Percentiles rank a stretch among this genome's conserved stretches.
Evolutionary conservation across 2,113 vertebrate species (phyloP).

Genomic region (Saguinus imperator): DNA sequence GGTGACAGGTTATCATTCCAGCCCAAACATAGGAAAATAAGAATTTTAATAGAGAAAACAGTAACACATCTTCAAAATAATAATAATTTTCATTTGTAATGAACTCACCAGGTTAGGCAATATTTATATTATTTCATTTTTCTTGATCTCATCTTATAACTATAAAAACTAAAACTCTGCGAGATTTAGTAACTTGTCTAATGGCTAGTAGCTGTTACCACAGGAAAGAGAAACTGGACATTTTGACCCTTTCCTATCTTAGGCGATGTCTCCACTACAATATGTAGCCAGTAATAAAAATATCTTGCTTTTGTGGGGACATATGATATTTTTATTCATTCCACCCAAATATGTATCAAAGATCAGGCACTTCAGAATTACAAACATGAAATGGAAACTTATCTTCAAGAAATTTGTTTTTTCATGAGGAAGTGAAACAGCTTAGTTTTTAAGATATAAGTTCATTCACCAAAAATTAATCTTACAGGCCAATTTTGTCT

Average conservation of each 20-base stretch:
- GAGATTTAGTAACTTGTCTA: neutral
- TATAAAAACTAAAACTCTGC: neutral
- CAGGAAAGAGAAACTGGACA: neutral
- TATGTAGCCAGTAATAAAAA: neutral
- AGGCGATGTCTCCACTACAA: neutral
- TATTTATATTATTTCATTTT: slow-evolving; percentile 6
- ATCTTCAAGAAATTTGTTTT: slow-evolving; percentile 63
- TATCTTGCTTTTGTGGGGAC: neutral
- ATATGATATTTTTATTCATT: neutral
- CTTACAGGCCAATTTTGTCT: slow-evolving; percentile 63
- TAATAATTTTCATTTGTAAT: slow-evolving; percentile 35
- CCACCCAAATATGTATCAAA: neutral
- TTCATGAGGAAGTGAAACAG: slow-evolving; percentile 74
- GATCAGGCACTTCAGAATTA: neutral
- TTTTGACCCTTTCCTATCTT: neutral
- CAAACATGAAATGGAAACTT: slow-evolving; percentile 53
- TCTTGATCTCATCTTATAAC: neutral
- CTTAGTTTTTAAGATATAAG: slow-evolving; percentile 66
- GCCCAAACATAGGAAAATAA: slow-evolving; percentile 7
- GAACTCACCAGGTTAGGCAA: neutral
- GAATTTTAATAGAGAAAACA: neutral
- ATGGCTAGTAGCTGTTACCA: neutral
- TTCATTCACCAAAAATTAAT: slow-evolving; percentile 70
- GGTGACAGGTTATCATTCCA: neutral
- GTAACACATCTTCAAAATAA: neutral